Evolutionary conservation across 2,888 invertebrate genomes (phyloP).

Genomic region (Girardia tigrina): DNA sequence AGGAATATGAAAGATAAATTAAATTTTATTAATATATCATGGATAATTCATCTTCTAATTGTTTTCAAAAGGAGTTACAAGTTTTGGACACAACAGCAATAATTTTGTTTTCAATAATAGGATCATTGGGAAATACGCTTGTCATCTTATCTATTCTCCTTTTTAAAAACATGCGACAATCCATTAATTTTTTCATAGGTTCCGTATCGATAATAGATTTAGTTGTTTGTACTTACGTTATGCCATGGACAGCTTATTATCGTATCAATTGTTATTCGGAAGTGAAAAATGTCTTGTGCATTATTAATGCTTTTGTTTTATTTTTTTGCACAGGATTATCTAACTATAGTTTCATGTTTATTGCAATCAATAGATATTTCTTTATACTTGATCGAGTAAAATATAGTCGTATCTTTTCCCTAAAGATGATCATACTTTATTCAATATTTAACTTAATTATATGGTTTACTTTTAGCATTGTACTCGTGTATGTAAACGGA

Average conservation of each 20-base stretch:
- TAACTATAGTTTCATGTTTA: slow-evolving; percentile 34
- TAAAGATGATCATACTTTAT: background rate
- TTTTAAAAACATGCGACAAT: background rate
- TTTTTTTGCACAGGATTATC: slow-evolving; percentile 29
- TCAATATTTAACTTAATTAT: slow-evolving; percentile 7
- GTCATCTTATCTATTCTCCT: background rate
- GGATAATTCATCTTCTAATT: no score
- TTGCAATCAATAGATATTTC: slow-evolving; percentile 24
- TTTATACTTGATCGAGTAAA: slow-evolving; percentile 25
- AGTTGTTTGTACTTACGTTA: slow-evolving; percentile 28
- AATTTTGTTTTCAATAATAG: background rate
- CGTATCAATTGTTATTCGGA: slow-evolving; percentile 11
- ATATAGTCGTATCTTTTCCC: slow-evolving; percentile 25
- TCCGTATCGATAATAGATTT: slow-evolving; percentile 25
- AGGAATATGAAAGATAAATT: no score
- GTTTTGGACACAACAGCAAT: background rate
- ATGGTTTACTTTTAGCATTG: slow-evolving; percentile 24
- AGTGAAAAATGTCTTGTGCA: slow-evolving; percentile 14
- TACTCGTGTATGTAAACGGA: background rate
- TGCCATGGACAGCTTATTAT: slow-evolving; percentile 25
- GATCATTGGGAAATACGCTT: slow-evolving; percentile 24
- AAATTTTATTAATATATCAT: no score
- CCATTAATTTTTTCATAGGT: slow-evolving; percentile 27
- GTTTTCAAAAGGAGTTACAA: background rate
- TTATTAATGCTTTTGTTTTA: slow-evolving; percentile 24